These are phyloP conservation scores for Ophion obscuratus DNA, from an alignment of 2,888 invertebrate genomes.

Conservation along the genomic window DNA sequence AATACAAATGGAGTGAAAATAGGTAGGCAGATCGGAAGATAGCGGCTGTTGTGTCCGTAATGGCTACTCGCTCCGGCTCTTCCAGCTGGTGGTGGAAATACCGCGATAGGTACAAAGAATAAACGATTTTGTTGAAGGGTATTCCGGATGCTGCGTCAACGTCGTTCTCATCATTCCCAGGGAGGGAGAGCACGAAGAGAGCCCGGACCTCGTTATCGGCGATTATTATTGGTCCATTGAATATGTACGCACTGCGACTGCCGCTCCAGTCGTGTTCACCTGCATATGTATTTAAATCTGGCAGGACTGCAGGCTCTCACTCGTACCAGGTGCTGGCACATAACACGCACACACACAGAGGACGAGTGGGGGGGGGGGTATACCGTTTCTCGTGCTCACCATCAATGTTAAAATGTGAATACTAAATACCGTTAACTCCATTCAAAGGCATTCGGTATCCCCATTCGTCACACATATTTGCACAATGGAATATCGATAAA, in stretches of 20 bases:
- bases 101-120: not conserved
- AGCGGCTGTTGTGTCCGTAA: not conserved
- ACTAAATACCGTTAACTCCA: slow-evolving; percentile 58
- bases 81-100: not conserved
- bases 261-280: slow-evolving; percentile 43
- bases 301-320: slow-evolving; percentile 40
- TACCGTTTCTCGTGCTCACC: slow-evolving; percentile 46
- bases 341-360: slow-evolving; percentile 8
- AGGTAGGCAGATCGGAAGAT: not conserved
- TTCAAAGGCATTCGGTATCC: slow-evolving; percentile 19
- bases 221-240: slow-evolving; percentile 71
- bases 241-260: slow-evolving; percentile 67
- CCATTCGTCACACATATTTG: slow-evolving; percentile 1
- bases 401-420: slow-evolving; percentile 58
- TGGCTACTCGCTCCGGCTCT: not conserved
- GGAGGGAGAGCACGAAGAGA: not conserved
- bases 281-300: slow-evolving; percentile 62
- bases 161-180: slow-evolving; percentile 3
- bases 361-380: not conserved
- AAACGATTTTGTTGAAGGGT: slow-evolving; percentile 2
- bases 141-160: slow-evolving; percentile 16
- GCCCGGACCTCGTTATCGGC: slow-evolving; percentile 70
- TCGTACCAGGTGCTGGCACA: slow-evolving; percentile 33
- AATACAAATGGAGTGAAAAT: slow-evolving; percentile 12
- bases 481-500: slow-evolving; percentile 22